A percentile compares a stretch with the other conserved stretches of the same genome.
Conservation (phyloP, 2,113 vertebrate genomes). For the Muscicapa adusta region DNA sequence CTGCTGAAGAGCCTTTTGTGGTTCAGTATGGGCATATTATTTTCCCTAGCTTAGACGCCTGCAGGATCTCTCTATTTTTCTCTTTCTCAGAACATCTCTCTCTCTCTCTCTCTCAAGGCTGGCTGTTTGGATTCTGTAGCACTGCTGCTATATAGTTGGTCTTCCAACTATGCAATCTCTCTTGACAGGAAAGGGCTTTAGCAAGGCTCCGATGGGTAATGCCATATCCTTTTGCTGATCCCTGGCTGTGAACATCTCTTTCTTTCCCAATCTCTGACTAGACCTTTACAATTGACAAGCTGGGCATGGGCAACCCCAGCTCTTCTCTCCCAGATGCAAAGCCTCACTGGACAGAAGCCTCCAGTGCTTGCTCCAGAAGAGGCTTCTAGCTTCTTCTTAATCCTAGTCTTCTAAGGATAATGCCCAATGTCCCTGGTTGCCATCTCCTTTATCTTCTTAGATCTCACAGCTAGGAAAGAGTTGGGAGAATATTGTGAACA, state of each 20-base stretch:
- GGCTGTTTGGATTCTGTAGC: rapidly evolving
- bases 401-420: neutral
- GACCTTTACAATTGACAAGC: neutral
- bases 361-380: neutral
- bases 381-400: neutral
- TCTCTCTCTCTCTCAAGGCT: neutral
- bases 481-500: neutral
- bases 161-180: neutral
- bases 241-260: neutral
- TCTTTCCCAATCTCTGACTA: neutral
- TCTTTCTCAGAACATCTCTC: neutral
- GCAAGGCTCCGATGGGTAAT: neutral
- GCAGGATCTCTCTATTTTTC: neutral
- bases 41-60: neutral
- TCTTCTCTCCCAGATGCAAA: neutral
- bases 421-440: neutral
- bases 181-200: neutral
- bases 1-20: neutral
- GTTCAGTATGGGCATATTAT: neutral
- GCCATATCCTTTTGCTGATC: neutral
- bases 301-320: rapidly evolving
- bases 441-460: neutral
- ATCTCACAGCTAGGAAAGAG: neutral
- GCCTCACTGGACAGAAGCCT: neutral
- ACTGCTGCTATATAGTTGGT: neutral